phyloP scores from a whole-genome alignment of 2,888 invertebrate species.

The Chouioia cunea region DNA sequence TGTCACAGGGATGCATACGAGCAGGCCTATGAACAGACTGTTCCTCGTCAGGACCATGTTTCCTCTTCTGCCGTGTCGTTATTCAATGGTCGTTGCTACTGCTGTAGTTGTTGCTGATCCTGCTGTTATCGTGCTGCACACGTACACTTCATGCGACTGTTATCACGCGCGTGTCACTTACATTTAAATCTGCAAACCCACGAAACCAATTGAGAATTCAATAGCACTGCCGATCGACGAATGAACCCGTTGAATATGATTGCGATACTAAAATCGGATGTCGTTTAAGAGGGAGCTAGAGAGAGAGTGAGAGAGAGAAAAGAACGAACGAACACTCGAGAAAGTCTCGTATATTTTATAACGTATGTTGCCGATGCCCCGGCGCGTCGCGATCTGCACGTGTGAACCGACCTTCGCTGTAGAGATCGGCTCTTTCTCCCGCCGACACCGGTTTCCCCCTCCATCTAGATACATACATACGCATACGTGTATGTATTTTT shows the following conservation, averaged over 20 bases:
- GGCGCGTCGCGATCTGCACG: constrained; percentile 25
- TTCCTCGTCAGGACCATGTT: constrained; percentile 55
- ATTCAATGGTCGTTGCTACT: constrained; percentile 10
- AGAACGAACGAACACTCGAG: not conserved
- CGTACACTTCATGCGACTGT: constrained; percentile 51
- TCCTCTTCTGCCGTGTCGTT: constrained; percentile 40
- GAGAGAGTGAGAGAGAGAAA: constrained; percentile 11
- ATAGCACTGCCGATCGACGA: no score
- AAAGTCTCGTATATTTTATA: not conserved
- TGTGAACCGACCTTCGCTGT: constrained; percentile 24
- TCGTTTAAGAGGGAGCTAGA: not conserved
- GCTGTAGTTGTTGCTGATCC: constrained; percentile 5
- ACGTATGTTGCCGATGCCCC: constrained; percentile 1
- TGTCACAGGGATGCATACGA: constrained; percentile 58
- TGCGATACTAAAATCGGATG: no score
- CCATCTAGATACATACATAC: not conserved
- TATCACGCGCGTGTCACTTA: constrained; percentile 59
- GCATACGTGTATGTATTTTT: not conserved
- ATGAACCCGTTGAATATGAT: no score
- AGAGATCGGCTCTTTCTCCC: constrained; percentile 6
- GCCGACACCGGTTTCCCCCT: not conserved
- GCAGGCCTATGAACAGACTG: constrained; percentile 54
- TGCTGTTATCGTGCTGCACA: constrained; percentile 47
- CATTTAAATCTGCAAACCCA: constrained; percentile 59
- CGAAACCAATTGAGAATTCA: not conserved